phyloP scores from a whole-genome alignment of 2,888 invertebrate genomes.

The Desoria tigrina region DNA sequence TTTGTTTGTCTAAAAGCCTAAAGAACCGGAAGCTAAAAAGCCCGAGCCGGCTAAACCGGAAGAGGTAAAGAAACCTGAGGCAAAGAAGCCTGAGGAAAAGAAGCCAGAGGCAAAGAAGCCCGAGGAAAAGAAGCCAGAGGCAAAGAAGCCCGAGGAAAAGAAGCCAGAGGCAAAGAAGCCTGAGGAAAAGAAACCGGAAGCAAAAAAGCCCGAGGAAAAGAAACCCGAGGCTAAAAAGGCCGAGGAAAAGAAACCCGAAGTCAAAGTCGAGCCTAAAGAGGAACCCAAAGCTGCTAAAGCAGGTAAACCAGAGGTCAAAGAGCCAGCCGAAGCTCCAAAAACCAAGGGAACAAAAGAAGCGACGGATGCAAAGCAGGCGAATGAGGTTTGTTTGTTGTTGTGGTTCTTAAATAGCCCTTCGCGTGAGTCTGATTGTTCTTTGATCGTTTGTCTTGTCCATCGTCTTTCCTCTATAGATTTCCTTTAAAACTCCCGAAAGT shows the following conservation, averaged over 20 bases:
- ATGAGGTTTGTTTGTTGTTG: constrained; percentile 15
- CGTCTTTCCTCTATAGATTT: constrained; percentile 22
- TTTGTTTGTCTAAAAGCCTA: constrained; percentile 21
- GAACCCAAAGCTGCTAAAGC: too few relatives aligned
- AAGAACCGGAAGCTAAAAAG: constrained; percentile 43
- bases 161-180: constrained; percentile 10
- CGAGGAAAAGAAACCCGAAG: constrained; percentile 16
- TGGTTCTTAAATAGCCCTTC: neutral
- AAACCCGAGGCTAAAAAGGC: constrained; percentile 20
- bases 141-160: constrained; percentile 5
- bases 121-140: constrained; percentile 24
- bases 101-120: constrained; percentile 52
- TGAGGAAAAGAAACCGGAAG: constrained; percentile 9
- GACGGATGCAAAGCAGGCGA: constrained; percentile 17
- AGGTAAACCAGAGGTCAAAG: constrained; percentile 20
- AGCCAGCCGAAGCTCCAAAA: constrained; percentile 21
- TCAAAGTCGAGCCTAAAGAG: too few relatives aligned
- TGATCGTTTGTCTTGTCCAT: neutral
- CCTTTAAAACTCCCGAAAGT: constrained; percentile 25
- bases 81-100: constrained; percentile 55
- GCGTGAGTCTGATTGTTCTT: neutral
- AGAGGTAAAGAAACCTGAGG: constrained; percentile 50
- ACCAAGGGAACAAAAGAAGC: constrained; percentile 18
- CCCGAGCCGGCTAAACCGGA: constrained; percentile 54
- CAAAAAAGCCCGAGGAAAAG: constrained; percentile 26